Evolutionary conservation across 2,888 invertebrate genomes (phyloP), one percentile per base, ranked within the genome.

Genomic region (Brachypalpus laphriformis): DNA sequence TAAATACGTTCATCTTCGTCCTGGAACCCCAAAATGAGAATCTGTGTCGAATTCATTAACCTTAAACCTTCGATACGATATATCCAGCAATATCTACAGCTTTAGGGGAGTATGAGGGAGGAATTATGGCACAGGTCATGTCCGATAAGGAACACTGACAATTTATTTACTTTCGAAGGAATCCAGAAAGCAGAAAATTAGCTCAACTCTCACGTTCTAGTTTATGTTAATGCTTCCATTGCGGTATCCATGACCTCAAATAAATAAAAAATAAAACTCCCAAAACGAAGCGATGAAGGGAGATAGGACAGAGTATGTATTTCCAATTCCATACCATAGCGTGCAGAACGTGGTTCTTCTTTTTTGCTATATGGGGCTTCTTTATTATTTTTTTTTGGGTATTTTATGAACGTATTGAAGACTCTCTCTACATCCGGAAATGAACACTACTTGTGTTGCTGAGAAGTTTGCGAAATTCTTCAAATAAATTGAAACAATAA

Each of bases 131-230:
- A 51, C 51, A 51, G 51, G 51, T 51, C 51, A 51, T 51, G 54
- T 65, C 63, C 68, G 83, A 63, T 51, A 74, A 68, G 57, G 28
- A 51, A 42, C 34, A 18, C 66, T 61, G 63, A 47, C 56, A 74
- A 74, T 74, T 68, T 74, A 74, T 75, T 70, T 49, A 61, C 51
- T 70, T 74, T 56, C 56, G 11, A 42, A 45, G 9, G 63, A 70
- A 37, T 22, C 61, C 66, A 61, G 63, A 74, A 74, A 80, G 63
- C 74, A 74, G 74, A 78, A 70, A 80, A 83, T 83, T 78, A 83
- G 78, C 77, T 83, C 61, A 78, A 83, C 74, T 56, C 80, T 80
- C 83, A 83, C 83, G 83, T 83, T 40, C 68, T 70, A 25, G 49
- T 72, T 68, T 66, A 66, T 76, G 76, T 76, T 68, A 66, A 76